These are phyloP conservation scores for Galago senegalensis DNA, from an alignment of 2,797 vertebrate species.

Conservation along the genomic window DNA sequence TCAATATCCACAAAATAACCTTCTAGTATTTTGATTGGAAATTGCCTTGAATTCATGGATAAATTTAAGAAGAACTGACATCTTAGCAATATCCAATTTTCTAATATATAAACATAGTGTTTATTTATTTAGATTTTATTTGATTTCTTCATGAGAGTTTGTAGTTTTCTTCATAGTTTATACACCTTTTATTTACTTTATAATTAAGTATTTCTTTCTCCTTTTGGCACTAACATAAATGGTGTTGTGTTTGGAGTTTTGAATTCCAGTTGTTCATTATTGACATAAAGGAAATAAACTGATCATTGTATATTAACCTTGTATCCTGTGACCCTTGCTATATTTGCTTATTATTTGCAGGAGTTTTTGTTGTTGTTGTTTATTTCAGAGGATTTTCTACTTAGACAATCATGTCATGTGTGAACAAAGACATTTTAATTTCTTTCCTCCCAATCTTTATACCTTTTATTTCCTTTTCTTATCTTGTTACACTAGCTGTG, in stretches of 20 bases:
- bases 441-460: neutral
- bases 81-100: neutral
- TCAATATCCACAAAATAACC: neutral
- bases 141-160: neutral
- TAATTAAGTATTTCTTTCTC: neutral
- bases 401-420: neutral
- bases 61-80: neutral
- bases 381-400: neutral
- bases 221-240: neutral
- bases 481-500: neutral
- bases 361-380: neutral
- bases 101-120: neutral
- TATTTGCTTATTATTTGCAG: neutral
- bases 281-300: neutral
- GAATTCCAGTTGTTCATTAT: neutral
- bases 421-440: neutral
- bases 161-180: neutral
- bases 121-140: neutral
- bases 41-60: neutral
- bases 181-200: neutral
- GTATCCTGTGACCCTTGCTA: neutral
- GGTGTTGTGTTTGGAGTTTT: neutral
- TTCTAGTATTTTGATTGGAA: neutral
- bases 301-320: neutral
- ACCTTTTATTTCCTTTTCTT: neutral